Evolutionary conservation across 2,888 invertebrate genomes (phyloP), one percentile per base, ranked within the genome.

Genomic region (Agrochola litura): DNA sequence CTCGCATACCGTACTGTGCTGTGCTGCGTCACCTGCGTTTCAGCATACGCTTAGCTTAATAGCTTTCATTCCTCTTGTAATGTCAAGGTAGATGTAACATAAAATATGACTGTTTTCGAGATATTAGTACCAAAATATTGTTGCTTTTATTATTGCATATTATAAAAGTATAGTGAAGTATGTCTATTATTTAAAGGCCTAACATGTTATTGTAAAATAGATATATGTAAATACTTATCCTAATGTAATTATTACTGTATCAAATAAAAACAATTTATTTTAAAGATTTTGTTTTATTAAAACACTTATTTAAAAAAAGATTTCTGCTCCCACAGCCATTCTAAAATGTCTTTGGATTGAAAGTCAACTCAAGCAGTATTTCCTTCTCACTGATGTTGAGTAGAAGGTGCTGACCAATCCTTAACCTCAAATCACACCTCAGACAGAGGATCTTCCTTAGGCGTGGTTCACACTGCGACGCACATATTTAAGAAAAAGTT

Each of bases 171-270:
- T 79, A 78, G 77, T 76, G 68, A 68, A 77, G 49, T 68, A 73
- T 67, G 41, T 76, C 65, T 79, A 58, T 69, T 80, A 78, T 80
- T 83, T 80, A 70, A 87, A 86, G 87, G 81, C 74, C 87, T 87
- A 88, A 84, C 46, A 64, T 70, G 56, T 75, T 78, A 82, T 83
- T 70, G 77, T 81, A 88, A 86, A 78, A 83, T 85, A 85, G 65
- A 30, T 70, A 84, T 84, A 83, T 89, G 88, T 89, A 89, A 89
- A 89, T 89, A 89, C 63, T 67, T 87, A 81, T 70, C 73, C 82
- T 82, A 56, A 1, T 30, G 79, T 84, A 85, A 78, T 83, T 80
- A 77, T 77, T 83, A 83, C 72, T 89, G 76, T 89, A 88, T 84
- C 69, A 76, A 85, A 84, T 83, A 73, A 88, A 83, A 88, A 81